Percentiles rank a stretch among this genome's conserved stretches.
Evolutionary conservation across 1,140 invertebrate species (phyloP).

Genomic region (Heliconius melpomene): DNA sequence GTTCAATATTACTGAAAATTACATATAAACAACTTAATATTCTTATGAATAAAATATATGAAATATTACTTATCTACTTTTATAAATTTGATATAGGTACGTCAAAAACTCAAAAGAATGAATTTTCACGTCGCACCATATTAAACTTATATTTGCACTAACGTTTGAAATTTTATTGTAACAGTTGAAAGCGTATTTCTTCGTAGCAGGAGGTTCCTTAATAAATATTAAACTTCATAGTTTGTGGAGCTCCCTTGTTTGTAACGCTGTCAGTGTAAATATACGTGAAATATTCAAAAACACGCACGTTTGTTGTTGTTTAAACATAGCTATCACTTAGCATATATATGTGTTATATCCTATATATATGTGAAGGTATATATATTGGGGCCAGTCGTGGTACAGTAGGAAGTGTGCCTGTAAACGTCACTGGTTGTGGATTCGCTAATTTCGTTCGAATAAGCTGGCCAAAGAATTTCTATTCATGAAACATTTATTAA

Average conservation of each 20-base stretch:
- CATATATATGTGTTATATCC: neutral
- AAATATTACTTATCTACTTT: neutral
- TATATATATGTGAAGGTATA: neutral
- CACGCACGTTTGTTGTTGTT: constrained; percentile 4
- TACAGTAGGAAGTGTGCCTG: too few species aligned
- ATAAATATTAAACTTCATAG: constrained; percentile 18
- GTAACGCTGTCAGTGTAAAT: constrained; percentile 15
- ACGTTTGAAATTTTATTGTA: constrained; percentile 13
- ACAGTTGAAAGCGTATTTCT: constrained; percentile 11
- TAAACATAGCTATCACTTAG: neutral
- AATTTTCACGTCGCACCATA: neutral
- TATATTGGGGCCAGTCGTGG: neutral
- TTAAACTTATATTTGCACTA: neutral
- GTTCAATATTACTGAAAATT: too few species aligned
- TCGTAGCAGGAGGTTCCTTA: constrained; percentile 4
- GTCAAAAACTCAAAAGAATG: neutral
- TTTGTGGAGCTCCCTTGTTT: constrained; percentile 10
- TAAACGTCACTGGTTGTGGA: too few species aligned
- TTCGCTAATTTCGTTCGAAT: too few species aligned
- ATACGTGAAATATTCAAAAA: constrained; percentile 18
- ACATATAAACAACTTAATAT: neutral
- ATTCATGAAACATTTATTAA: too few species aligned
- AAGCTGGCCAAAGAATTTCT: too few species aligned
- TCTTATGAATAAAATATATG: neutral
- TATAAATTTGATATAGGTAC: neutral